Percentiles rank a stretch among this genome's conserved stretches.
Conservation (phyloP, 64 coral and sea anemone species). For the Montipora foliosa region DNA sequence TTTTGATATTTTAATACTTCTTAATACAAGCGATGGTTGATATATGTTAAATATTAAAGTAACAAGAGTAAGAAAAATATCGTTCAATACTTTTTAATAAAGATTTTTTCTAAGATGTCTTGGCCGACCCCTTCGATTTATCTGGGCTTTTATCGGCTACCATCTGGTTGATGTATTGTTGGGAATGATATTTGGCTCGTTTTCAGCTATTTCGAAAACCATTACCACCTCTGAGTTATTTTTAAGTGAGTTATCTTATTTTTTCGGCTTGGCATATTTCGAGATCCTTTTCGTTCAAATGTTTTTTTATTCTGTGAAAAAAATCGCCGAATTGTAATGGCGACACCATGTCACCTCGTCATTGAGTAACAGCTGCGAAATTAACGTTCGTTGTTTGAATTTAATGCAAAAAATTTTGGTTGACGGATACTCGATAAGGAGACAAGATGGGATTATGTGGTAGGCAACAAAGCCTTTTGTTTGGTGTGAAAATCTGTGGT, state of each 20-base stretch:
- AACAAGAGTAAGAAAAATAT: neutral
- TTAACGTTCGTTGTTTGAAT: too few species aligned
- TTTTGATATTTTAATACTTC: neutral
- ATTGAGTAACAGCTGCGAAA: too few species aligned
- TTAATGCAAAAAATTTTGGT: too few species aligned
- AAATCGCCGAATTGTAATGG: too few species aligned
- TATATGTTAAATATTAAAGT: too few species aligned
- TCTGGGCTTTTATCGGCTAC: neutral
- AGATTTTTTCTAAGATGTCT: neutral
- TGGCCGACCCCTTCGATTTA: neutral
- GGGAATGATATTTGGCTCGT: neutral
- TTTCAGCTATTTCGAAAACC: neutral
- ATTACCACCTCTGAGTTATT: neutral
- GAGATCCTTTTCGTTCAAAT: neutral
- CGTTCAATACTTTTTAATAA: neutral
- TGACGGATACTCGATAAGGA: too few species aligned
- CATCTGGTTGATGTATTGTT: neutral
- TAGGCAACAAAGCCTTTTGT: too few species aligned
- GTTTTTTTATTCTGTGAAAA: neutral
- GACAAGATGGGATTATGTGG: too few species aligned
- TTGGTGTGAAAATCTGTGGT: too few species aligned
- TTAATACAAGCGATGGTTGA: neutral
- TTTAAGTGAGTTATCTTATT: neutral
- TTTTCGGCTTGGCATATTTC: neutral
- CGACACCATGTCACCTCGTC: too few species aligned